A percentile compares a stretch with the other conserved stretches of the same genome.
phyloP scores from a whole-genome alignment of 2,797 vertebrate genomes.

The Alectoris magna region DNA sequence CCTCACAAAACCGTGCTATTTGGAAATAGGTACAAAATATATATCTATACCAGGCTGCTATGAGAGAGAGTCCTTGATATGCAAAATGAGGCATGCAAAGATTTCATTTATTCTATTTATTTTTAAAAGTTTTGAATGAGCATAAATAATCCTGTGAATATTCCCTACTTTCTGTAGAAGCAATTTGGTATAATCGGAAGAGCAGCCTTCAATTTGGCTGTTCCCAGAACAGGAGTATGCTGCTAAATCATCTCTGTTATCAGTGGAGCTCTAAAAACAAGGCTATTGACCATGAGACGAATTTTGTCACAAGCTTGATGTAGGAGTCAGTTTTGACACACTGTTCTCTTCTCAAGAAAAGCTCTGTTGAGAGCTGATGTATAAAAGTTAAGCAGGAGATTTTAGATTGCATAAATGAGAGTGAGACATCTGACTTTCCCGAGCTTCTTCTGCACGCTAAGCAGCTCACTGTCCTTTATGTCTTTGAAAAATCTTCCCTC shows the following conservation, averaged over 20 bases:
- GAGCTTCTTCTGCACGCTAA: conserved; percentile 39
- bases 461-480: conserved; percentile 24
- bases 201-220: conserved; percentile 62
- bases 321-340: conserved; percentile 73
- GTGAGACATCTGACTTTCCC: conserved; percentile 55
- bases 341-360: conserved; percentile 57
- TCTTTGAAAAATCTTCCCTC: conserved; percentile 46
- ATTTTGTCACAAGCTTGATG: conserved; percentile 70
- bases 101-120: conserved; percentile 55
- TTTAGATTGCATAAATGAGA: conserved; percentile 58
- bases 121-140: conserved; percentile 44
- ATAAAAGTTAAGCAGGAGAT: conserved; percentile 52
- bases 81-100: conserved; percentile 29
- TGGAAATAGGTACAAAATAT: not conserved
- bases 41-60: not conserved
- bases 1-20: not conserved
- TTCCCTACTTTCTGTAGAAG: conserved; percentile 4
- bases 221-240: conserved; percentile 42
- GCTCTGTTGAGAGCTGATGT: conserved; percentile 57
- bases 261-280: conserved; percentile 71
- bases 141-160: conserved; percentile 15
- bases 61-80: conserved; percentile 29
- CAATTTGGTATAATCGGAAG: not conserved
- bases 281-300: conserved; percentile 72
- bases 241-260: conserved; percentile 69